Evolutionary conservation across 2,113 vertebrate genomes (phyloP).

Genomic region (Mixornis gularis): DNA sequence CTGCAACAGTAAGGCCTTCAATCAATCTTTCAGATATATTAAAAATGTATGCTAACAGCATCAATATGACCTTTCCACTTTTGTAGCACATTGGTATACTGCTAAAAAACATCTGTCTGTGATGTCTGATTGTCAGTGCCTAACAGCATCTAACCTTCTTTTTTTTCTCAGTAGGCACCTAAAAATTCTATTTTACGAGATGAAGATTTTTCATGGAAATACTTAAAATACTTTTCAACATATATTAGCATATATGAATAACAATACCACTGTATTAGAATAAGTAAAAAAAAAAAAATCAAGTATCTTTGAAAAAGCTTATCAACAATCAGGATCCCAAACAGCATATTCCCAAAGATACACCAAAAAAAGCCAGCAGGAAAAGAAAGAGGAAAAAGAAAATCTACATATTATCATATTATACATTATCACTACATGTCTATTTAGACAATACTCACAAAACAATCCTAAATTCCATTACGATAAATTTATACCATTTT

Average conservation of each 20-base stretch:
- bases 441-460: not conserved
- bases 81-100: not conserved
- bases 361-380: not conserved
- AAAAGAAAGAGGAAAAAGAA: not conserved
- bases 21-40: not conserved
- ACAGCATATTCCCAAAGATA: not conserved
- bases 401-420: not conserved
- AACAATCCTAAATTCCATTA: not conserved
- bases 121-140: not conserved
- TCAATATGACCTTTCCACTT: not conserved
- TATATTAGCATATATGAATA: not conserved
- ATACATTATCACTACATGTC: not conserved
- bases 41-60: not conserved
- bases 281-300: not conserved
- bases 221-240: not conserved
- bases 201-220: not conserved
- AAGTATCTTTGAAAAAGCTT: not conserved
- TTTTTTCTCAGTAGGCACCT: not conserved
- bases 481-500: not conserved
- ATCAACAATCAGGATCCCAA: not conserved
- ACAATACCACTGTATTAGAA: not conserved
- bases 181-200: not conserved
- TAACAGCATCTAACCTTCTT: not conserved
- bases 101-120: not conserved
- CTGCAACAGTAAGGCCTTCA: conserved; percentile 67